Base-by-base conservation (phyloP, 2,888 invertebrate species). In the Abscondita cerata region DNA sequence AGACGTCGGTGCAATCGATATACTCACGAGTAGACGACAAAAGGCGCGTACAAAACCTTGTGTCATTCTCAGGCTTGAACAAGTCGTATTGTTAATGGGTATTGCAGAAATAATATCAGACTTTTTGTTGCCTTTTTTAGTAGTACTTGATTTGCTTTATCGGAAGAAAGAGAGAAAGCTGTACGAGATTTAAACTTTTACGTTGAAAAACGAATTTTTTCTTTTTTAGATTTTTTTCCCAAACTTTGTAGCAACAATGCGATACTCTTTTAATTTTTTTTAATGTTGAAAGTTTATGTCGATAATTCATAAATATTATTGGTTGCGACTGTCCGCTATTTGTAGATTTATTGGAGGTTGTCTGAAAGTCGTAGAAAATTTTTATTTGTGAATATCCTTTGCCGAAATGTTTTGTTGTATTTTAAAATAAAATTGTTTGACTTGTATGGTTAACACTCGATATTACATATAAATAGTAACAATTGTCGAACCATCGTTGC, bases 51-150 rank as follows among this genome's bases (percentile, higher is more conserved):
- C 75, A 74, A 75, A 73, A 72, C 70, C 68, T 72, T 70, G 73
- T 75, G 76, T 77, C 76, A 76, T 71, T 73, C 70, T 70, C 76
- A 77, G 76, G 74, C 68, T 73, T 69, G 70, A 72, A 73, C 72
- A 72, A 70, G 70, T 70, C 68, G 69, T 68, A 73, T 73, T 72
- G 75, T 73, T 68, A 67, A 60, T 44, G 57, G 59, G 61, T 54
- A 66, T 68, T 62, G 66, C 66, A 64, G 70, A 70, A 70, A 71
- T 70, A 68, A 64, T 68, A 62, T 66, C 66, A 66, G 64, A 59
- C 61, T 62, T 66, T 65, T 68, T 69, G 71, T 69, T 71, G 70
- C 69, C 68, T 70, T 71, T 71, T 72, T 66, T 64, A n/a, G n/a
- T 61, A 13, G 33, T 62, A 34, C 59, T 59, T 18, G 33, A 34